Base-by-base conservation (phyloP, 2,797 vertebrate species). In the Sciurus carolinensis region DNA sequence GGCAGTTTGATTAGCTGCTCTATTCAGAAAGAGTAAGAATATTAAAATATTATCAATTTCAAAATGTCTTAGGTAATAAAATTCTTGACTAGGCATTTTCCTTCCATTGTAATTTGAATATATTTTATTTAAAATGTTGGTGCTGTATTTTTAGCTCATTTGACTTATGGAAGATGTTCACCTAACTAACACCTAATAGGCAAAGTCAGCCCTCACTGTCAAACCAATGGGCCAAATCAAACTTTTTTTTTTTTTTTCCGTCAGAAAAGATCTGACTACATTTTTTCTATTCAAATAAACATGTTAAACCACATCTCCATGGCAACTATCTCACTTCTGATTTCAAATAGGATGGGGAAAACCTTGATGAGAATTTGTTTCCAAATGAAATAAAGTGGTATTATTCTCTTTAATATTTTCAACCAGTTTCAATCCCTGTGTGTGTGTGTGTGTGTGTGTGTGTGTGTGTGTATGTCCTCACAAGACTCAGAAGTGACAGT, bases 231-330 rank as follows among this genome's bases (percentile, higher is more conserved):
- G 18, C 59, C 83, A 86, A 79, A 82, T 93, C 66, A 91, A 82
- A 79, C 64, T 33, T 79, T 79, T 86, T 76, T 95, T 76, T 95
- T 36, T 54, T 89, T 79, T 90, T 93, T 57, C 22, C 69, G 14
- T 90, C 80, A 87, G 62, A 85, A 89, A 77, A 82, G 47, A 86
- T 89, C 75, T 91, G 84, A 95, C 83, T 86, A 81, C 36, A 82
- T 91, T 87, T 88, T 88, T 95, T 52, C 69, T 86, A 50, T 92
- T 87, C 90, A 93, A 93, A 95, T 71, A 94, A 82, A 97, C 83
- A 76, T 44, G 84, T 82, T 93, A 81, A 95, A 71, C 91, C 33
- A 76, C 39, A 72, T 93, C 50, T 79, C 92, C 94, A 93, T 97
- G 94, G 71, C 94, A 96, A 93, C 64, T 83, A 72, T 81, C 44